These are phyloP conservation scores for Amblyteles armatorius DNA, from an alignment of 2,888 invertebrate genomes.

Conservation along the genomic window DNA sequence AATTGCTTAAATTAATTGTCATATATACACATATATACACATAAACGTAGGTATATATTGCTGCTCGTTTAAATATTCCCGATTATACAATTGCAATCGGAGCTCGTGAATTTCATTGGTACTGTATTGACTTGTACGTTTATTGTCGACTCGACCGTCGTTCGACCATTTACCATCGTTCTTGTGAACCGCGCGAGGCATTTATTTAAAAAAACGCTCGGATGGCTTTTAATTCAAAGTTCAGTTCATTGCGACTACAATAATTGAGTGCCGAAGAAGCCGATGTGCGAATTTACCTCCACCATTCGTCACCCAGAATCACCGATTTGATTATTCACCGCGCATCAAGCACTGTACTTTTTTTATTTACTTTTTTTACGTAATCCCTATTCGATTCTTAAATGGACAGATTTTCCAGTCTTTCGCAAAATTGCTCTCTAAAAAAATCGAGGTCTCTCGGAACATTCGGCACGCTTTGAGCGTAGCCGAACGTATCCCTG, in stretches of 20 bases:
- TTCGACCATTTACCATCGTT: constrained; percentile 47
- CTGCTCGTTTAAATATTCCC: constrained; percentile 61
- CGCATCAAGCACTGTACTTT: constrained; percentile 16
- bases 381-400: constrained; percentile 71
- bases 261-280: constrained; percentile 51
- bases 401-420: constrained; percentile 83
- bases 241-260: constrained; percentile 39
- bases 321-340: constrained; percentile 59
- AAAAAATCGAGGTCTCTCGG: constrained; percentile 53
- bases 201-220: not conserved
- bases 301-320: constrained; percentile 25
- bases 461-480: constrained; percentile 39
- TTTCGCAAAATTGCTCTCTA: constrained; percentile 73
- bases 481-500: not conserved
- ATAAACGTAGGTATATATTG: constrained; percentile 69
- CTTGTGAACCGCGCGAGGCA: constrained; percentile 9
- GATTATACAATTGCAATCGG: constrained; percentile 60
- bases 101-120: constrained; percentile 65
- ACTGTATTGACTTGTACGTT: constrained; percentile 69
- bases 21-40: constrained; percentile 71
- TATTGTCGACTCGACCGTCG: constrained; percentile 63
- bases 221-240: constrained; percentile 18
- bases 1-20: constrained; percentile 64
- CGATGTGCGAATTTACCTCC: constrained; percentile 44
- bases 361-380: constrained; percentile 60